phyloP scores from a whole-genome alignment of 1,140 invertebrate genomes.

The Reticulitermes speratus region DNA sequence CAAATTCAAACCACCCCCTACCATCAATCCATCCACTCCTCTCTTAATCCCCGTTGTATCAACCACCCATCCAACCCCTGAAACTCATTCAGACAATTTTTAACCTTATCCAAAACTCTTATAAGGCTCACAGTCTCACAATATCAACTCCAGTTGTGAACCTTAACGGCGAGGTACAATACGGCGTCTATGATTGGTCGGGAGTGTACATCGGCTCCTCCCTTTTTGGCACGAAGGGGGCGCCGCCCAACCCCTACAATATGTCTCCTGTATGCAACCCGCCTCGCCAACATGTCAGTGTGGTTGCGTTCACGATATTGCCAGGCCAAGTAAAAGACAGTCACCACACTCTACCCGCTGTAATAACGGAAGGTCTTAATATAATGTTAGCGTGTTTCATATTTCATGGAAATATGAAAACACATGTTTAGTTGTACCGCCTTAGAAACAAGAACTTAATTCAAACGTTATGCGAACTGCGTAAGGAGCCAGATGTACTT shows the following conservation, averaged over 20 bases:
- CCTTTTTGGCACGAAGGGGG: neutral
- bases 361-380: neutral
- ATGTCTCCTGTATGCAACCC: slow-evolving; percentile 14
- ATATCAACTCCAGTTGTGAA: neutral
- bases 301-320: slow-evolving; percentile 8
- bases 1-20: neutral
- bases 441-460: neutral
- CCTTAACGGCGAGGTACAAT: neutral
- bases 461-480: neutral
- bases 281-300: slow-evolving; percentile 16
- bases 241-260: slow-evolving; percentile 4
- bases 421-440: neutral
- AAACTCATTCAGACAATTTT: neutral
- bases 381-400: neutral
- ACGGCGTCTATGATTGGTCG: slow-evolving; percentile 21
- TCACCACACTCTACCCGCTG: neutral
- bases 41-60: neutral
- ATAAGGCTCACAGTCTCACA: neutral
- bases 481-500: neutral
- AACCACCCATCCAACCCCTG: slow-evolving; percentile 8
- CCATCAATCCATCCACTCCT: neutral
- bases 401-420: neutral
- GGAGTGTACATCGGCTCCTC: neutral
- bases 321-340: neutral
- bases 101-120: neutral